Evolutionary conservation across 2,797 vertebrate species (phyloP), one percentile per base, ranked within the genome.

Genomic region (Glyptemys insculpta): DNA sequence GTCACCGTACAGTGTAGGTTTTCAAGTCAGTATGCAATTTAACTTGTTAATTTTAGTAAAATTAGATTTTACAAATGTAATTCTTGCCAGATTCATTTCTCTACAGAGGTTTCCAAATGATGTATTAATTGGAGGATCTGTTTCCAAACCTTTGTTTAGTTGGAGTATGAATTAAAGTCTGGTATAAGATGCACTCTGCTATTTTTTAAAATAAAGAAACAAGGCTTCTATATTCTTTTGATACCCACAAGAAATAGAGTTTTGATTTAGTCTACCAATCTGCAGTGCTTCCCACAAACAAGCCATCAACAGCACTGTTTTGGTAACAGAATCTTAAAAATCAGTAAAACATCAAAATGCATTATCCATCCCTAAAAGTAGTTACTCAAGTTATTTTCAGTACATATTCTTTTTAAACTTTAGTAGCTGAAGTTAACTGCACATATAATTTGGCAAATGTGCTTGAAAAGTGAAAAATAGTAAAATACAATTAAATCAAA

Each of bases 1-100:
- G 84, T 93, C 82, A 94, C 82, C 27, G 9, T 2, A 11, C 47
- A 37, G 53, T 76, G 68, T 81, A 95, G 49, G 16, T 6, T 79
- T 90, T 1, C 76, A 80, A 92, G 59, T 92, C 90, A 88, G 68
- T 2, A 15, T 56, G 79, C 52, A 90, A 95, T 79, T 15, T 88
- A 86, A 74, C 0, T 62, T 14, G 50, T 78, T 16, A 10, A 50
- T 31, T 65, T 93, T 93, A n/a, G 91, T 87, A 96, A 92, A 93
- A 91, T 84, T 92, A 85, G 15, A 15, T 85, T 94, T 59, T 92
- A 79, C 79, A 96, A 52, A 54, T 25, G 29, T 41, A 88, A 8
- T 91, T 88, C n/a, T 94, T 81, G 16, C 52, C 85, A 72, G 81
- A 95, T 82, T 91, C 7, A 82, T 16, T 83, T 79, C 88, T 92